Percentiles rank a stretch among this genome's conserved stretches.
These are phyloP conservation scores for Andrena trimmerana DNA, from an alignment of 2,888 invertebrate species.

Conservation along the genomic window DNA sequence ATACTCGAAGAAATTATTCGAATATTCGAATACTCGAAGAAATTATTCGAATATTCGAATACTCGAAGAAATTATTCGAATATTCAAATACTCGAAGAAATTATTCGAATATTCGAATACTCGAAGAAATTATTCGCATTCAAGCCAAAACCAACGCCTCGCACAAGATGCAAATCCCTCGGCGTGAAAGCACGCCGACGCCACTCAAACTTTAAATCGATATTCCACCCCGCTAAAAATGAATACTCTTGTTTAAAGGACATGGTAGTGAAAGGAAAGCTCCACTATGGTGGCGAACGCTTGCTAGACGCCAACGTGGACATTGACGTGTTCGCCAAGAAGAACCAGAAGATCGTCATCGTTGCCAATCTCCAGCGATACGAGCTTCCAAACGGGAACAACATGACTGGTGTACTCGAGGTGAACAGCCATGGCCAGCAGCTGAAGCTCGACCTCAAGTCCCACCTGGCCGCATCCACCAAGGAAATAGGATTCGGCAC, in stretches of 20 bases:
- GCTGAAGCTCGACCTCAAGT: conserved; percentile 81
- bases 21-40: no score
- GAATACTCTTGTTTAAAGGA: conserved; percentile 79
- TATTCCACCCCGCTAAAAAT: no score
- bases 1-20: no score
- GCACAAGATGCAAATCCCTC: no score
- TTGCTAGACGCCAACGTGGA: conserved; percentile 84
- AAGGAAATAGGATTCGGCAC: conserved; percentile 80
- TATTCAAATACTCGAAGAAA: no score
- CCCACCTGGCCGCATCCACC: conserved; percentile 79
- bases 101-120: no score
- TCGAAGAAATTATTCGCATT: no score
- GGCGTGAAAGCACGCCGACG: no score
- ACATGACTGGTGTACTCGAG: conserved; percentile 83
- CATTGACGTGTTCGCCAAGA: conserved; percentile 88
- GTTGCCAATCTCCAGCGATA: conserved; percentile 78
- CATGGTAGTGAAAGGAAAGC: conserved; percentile 85
- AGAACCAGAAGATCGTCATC: conserved; percentile 87
- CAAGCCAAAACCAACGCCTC: no score
- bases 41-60: no score
- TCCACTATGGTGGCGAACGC: conserved; percentile 84
- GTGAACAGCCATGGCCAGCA: conserved; percentile 86
- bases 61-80: no score
- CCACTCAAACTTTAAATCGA: no score
- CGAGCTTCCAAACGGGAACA: conserved; percentile 81